phyloP scores from a whole-genome alignment of 1,140 invertebrate genomes.

The Harpegnathos saltator region DNA sequence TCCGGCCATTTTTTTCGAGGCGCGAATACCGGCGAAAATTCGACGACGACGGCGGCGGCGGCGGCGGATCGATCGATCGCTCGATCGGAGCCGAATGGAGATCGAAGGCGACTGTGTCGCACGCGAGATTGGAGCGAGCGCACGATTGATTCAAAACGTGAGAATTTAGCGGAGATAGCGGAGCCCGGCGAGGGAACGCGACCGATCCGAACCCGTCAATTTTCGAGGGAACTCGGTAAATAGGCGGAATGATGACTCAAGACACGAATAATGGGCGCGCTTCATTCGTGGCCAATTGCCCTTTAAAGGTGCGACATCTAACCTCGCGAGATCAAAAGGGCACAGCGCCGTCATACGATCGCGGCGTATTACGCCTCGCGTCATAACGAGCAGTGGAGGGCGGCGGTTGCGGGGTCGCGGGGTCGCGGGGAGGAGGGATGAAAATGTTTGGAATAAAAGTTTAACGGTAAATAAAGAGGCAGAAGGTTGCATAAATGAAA shows the following conservation, averaged over 20 bases:
- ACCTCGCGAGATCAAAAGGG: slow-evolving; percentile 32
- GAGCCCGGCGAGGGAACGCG: slow-evolving; percentile 32
- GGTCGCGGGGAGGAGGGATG: background rate
- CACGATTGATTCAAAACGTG: slow-evolving; percentile 62
- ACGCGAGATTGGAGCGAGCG: slow-evolving; percentile 58
- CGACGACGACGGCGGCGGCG: slow-evolving; percentile 2
- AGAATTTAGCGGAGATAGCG: slow-evolving; percentile 55
- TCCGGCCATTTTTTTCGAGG: slow-evolving; percentile 35
- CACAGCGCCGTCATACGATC: background rate
- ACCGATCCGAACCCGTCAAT: slow-evolving; percentile 50
- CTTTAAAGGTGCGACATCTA: slow-evolving; percentile 54
- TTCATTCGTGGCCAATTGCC: slow-evolving; percentile 54
- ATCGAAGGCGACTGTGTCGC: slow-evolving; percentile 40
- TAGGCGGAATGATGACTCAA: slow-evolving; percentile 49
- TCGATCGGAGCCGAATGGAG: background rate
- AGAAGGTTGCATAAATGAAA: no score
- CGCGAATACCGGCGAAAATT: slow-evolving; percentile 32
- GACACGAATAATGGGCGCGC: slow-evolving; percentile 45
- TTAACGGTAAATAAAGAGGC: background rate
- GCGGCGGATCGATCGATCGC: no score
- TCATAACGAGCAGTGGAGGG: background rate
- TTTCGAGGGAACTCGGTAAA: slow-evolving; percentile 47
- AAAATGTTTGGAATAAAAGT: slow-evolving; percentile 19
- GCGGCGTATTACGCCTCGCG: no score
- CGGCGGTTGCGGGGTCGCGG: no score